Evolutionary conservation across 2,888 invertebrate species (phyloP).

Genomic region (Orchesellides sinensis): DNA sequence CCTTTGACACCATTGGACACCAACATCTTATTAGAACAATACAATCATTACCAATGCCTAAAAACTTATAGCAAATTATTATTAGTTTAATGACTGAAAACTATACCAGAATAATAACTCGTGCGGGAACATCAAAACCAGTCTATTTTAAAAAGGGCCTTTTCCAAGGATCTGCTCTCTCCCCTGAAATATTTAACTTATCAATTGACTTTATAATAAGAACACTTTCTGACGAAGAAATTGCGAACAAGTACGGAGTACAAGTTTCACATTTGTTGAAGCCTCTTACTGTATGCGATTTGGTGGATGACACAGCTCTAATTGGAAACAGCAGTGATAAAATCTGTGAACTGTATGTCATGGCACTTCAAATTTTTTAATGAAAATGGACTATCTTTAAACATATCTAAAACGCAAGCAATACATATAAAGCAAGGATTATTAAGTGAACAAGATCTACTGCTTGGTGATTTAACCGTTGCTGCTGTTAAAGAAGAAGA

Average conservation of each 20-base stretch:
- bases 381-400: constrained; percentile 6
- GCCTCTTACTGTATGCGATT: constrained; percentile 4
- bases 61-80: too few species aligned
- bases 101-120: too few species aligned
- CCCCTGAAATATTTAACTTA: constrained; percentile 42
- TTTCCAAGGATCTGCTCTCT: constrained; percentile 42
- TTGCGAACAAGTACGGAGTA: constrained; percentile 18
- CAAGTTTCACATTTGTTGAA: background rate
- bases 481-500: constrained; percentile 12
- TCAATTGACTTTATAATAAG: constrained; percentile 26
- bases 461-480: background rate
- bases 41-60: too few species aligned
- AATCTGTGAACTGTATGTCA: background rate
- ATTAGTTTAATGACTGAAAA: too few species aligned
- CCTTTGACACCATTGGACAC: too few species aligned
- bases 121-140: too few species aligned
- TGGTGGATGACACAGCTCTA: constrained; percentile 33
- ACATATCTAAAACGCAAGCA: constrained; percentile 9
- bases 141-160: constrained; percentile 22
- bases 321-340: background rate
- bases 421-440: background rate
- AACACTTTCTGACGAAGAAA: constrained; percentile 15
- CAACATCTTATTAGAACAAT: too few species aligned
- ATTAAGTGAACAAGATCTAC: background rate
- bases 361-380: background rate